A percentile compares a stretch with the other conserved stretches of the same genome.
phyloP scores from a whole-genome alignment of 2,888 invertebrate genomes.

The Hartigia nigra region DNA sequence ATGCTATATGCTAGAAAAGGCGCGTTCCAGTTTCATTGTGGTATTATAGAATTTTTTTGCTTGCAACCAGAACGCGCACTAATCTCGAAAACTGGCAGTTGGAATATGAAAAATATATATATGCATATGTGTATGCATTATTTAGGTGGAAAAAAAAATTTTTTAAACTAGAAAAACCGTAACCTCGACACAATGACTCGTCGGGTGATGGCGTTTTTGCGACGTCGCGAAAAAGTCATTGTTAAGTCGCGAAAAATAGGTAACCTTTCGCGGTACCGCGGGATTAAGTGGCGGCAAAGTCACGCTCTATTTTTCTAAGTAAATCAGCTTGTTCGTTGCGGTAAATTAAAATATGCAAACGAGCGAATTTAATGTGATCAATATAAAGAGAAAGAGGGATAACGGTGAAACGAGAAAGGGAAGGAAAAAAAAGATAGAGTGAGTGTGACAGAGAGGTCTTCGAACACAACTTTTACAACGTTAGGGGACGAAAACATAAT shows the following conservation, averaged over 20 bases:
- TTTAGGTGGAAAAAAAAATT: background rate
- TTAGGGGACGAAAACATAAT: background rate
- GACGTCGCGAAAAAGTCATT: background rate
- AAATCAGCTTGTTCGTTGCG: background rate
- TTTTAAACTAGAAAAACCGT: background rate
- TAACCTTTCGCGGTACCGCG: background rate
- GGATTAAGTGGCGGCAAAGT: background rate
- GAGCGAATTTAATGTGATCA: background rate
- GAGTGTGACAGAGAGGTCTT: constrained; percentile 1
- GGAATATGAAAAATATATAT: background rate
- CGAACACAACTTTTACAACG: background rate
- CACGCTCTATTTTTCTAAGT: background rate
- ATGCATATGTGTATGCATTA: background rate
- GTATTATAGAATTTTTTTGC: background rate
- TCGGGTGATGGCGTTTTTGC: background rate
- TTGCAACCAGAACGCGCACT: background rate
- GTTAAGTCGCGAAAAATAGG: background rate
- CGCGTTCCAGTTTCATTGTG: background rate
- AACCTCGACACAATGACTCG: background rate
- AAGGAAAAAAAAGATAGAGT: background rate
- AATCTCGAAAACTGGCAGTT: background rate
- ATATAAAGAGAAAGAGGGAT: background rate
- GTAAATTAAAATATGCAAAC: background rate
- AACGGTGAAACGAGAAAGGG: constrained; percentile 5
- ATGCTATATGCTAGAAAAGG: background rate